phyloP scores from a whole-genome alignment of 2,797 vertebrate genomes.

The Zalophus californianus region DNA sequence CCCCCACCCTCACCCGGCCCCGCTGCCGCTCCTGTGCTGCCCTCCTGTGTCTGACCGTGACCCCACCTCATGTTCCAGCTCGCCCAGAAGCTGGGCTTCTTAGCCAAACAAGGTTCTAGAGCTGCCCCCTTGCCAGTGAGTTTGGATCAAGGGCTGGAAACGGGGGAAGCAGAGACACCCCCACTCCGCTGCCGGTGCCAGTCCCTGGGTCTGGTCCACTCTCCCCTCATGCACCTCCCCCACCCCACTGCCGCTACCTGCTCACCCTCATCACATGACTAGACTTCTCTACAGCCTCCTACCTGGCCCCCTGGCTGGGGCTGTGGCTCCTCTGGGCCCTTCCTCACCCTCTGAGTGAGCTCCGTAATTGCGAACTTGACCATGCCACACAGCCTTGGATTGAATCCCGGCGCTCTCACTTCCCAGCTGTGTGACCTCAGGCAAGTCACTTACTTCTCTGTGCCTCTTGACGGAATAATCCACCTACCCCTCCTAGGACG shows the following conservation, averaged over 20 bases:
- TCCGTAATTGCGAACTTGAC: neutral
- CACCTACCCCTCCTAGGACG: neutral
- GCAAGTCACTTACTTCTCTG: neutral
- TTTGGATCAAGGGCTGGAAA: neutral
- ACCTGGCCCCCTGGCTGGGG: neutral
- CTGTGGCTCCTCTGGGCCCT: too few species aligned
- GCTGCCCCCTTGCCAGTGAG: neutral
- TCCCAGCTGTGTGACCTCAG: neutral
- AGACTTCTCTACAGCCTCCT: neutral
- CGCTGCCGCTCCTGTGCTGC: neutral
- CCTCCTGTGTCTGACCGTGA: neutral
- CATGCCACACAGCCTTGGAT: neutral
- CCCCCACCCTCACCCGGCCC: neutral
- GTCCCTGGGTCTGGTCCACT: too few species aligned
- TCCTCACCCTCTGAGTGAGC: neutral
- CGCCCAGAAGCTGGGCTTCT: neutral
- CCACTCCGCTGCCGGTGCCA: neutral
- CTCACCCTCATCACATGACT: neutral
- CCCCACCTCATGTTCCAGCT: neutral
- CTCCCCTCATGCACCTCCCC: neutral
- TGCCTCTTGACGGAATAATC: neutral
- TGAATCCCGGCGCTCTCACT: neutral
- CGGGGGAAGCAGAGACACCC: accelerated
- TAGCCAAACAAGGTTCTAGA: neutral
- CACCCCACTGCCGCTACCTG: too few species aligned